Base-by-base conservation (phyloP, 2,888 invertebrate genomes). In the Oxytorus armatus region DNA sequence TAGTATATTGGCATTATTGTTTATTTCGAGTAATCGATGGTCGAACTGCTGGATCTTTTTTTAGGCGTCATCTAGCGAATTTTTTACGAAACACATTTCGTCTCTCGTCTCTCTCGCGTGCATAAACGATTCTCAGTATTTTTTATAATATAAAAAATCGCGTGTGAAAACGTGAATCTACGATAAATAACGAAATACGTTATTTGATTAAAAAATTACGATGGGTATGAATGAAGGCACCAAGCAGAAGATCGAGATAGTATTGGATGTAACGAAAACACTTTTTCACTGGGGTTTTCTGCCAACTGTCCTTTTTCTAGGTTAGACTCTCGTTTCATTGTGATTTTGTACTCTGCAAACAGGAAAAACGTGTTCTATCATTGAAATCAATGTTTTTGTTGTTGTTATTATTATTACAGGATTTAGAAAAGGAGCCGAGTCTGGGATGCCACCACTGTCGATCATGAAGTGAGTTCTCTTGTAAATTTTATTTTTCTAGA, bases 261-360 rank as follows among this genome's bases (percentile, higher is more conserved):
- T 96, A 5, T 91, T 95, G 55, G 93, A 93, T 53, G 82, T 94
- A 0, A 93, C 93, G 8, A 95, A 95, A 90, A 94, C 94, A 0
- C 92, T 94, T 72, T 95, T 95, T 84, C 95, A 95, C 86, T 95
- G 94, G 93, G 95, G 95, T 51, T 96, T 95, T 83, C 94, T 96
- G 77, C 96, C 96, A 0, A 93, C 94, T 44, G 94, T 96, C 25
- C 88, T 96, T 14, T 96, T 95, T 91, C 91, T 96, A 91, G 96
- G 96, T 95, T 92, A 92, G 92, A 83, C 77, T 63, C 5, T 76
- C 16, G 51, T 57, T 11, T 44, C 21, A 51, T 10, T 29, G 21
- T 8, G 8, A 21, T 42, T 51, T 33, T n/a, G 29, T 8, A 25
- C 0, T 7, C 2, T 25, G 16, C 42, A 10, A 21, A 10, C 16